Conservation (phyloP, 2,797 vertebrate genomes). For the Falco rusticolus region DNA sequence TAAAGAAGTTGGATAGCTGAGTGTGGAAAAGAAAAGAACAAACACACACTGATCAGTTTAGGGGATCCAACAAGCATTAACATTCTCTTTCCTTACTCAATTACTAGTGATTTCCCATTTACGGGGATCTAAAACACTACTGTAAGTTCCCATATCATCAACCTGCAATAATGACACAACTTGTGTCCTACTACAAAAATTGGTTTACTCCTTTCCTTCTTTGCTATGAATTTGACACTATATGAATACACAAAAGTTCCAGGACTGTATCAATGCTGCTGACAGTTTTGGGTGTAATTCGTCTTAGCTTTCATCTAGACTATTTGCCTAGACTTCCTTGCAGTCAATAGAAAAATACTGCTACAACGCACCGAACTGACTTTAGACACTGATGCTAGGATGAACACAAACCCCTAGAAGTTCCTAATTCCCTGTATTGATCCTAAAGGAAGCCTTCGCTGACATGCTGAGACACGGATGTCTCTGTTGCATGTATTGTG, state of each 20-base stretch:
- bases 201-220: not conserved
- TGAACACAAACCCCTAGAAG: not conserved
- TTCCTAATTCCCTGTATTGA: not conserved
- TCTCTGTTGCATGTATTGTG: not conserved
- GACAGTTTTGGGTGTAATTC: not conserved
- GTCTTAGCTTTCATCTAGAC: not conserved
- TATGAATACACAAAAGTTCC: not conserved
- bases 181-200: not conserved
- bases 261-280: not conserved
- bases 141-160: not conserved
- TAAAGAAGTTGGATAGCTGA: conserved; percentile 95
- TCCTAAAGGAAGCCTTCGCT: not conserved
- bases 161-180: not conserved
- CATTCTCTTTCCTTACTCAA: not conserved
- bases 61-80: not conserved
- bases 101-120: not conserved
- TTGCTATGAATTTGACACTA: not conserved
- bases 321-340: not conserved
- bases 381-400: not conserved
- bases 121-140: not conserved
- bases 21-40: conserved; percentile 61
- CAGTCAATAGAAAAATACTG: not conserved
- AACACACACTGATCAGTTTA: conserved; percentile 52
- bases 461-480: not conserved
- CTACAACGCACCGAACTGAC: not conserved